phyloP scores from a whole-genome alignment of 1,140 invertebrate genomes.

The Apis dorsata region DNA sequence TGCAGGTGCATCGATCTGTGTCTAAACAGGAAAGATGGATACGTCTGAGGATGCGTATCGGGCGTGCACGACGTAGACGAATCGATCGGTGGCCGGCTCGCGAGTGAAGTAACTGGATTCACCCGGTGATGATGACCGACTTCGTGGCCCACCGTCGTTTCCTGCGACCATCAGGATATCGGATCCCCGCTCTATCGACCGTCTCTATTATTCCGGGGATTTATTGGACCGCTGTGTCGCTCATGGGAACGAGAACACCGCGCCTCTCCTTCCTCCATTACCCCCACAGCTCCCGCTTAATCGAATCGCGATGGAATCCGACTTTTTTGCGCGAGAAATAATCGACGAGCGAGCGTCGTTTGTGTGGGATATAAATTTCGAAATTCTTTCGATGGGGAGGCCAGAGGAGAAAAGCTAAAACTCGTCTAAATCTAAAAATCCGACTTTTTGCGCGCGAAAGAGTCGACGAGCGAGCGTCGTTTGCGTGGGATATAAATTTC shows the following conservation, averaged over 20 bases:
- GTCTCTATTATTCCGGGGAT: slow-evolving; percentile 57
- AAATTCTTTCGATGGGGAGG: no score
- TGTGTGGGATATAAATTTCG: no score
- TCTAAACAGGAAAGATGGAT: slow-evolving; percentile 63
- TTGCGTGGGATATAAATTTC: no score
- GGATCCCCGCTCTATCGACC: slow-evolving; percentile 33
- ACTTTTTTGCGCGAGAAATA: background rate
- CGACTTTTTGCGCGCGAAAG: no score
- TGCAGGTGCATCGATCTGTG: slow-evolving; percentile 51
- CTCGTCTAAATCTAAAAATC: no score
- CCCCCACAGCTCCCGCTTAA: background rate
- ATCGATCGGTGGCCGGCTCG: slow-evolving; percentile 68
- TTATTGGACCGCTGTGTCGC: slow-evolving; percentile 29
- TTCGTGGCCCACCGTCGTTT: slow-evolving; percentile 63
- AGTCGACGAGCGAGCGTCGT: no score
- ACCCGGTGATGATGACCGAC: slow-evolving; percentile 70
- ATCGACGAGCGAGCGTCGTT: background rate
- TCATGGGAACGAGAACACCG: slow-evolving; percentile 35
- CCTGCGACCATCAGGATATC: slow-evolving; percentile 47
- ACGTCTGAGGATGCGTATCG: slow-evolving; percentile 67
- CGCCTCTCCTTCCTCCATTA: background rate
- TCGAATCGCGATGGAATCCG: background rate
- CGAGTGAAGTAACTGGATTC: slow-evolving; percentile 69
- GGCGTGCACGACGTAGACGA: slow-evolving; percentile 74
- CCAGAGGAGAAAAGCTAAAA: no score